Base-by-base conservation (phyloP, 2,797 vertebrate genomes). In the Scolopax rusticola region DNA sequence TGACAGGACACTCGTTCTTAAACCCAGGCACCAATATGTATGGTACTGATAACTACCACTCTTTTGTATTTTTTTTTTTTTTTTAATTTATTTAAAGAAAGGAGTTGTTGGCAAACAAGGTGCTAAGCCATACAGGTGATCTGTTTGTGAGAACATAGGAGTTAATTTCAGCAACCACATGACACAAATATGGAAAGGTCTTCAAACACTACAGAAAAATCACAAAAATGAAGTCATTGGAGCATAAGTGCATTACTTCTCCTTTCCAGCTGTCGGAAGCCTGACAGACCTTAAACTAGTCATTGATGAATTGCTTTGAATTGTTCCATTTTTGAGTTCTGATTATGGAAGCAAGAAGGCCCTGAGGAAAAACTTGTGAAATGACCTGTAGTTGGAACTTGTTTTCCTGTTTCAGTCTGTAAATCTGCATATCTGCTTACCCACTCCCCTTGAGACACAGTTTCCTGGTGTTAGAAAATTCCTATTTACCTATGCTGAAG, bases 301-400 rank as follows among this genome's bases (percentile, higher is more conserved):
- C 51, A 76, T 78, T 91, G 94, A 87, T 68, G n/a, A 93, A 89
- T 30, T 87, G 50, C 69, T 81, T 64, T 78, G 50, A 81, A 85
- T 48, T 84, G 89, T 73, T 95, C 91, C 83, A 89, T 68, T 95
- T 96, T 50, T 90, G 59, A 81, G 76, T 71, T 87, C 77, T 65
- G 50, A 61, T 5, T 70, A 40, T 92, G 80, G 79, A 93, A 87
- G 53, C n/a, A n/a, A 87, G 79, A 92, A 93, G 78, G 73, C 85
- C 89, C 87, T 4, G 5, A 91, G 73, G 76, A 96, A 69, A 91
- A 75, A 82, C 84, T 67, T 82, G 27, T 88, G 67, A 90, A 93
- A 60, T 82, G 40, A 94, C 84, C 87, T 90, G 40, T 54, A 90
- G 41, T 3, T 82, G 59, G 85, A 88, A 90, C 41, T 48, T 86